A percentile compares a stretch with the other conserved stretches of the same genome.
phyloP scores from a whole-genome alignment of 2,797 vertebrate genomes.

The Alca torda region DNA sequence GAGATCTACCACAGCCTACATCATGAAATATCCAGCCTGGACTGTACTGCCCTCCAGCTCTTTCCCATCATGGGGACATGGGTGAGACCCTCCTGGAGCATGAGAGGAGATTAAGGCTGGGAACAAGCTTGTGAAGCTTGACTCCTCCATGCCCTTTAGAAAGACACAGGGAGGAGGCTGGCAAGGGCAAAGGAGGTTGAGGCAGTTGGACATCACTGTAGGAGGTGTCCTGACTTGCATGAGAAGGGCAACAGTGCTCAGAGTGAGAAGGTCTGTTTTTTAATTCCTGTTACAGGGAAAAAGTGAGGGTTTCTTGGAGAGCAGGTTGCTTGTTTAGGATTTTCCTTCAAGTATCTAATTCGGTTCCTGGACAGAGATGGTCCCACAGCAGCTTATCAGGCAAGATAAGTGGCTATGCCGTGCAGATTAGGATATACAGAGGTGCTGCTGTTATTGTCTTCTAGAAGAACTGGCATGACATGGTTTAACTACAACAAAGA shows the following conservation, averaged over 20 bases:
- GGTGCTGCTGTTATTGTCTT: background rate
- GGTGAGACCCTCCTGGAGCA: background rate
- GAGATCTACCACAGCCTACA: background rate
- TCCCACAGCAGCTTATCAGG: background rate
- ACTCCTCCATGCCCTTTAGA: background rate
- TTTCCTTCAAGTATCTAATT: background rate
- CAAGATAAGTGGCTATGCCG: background rate
- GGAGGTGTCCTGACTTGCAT: background rate
- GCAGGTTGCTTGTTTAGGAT: background rate
- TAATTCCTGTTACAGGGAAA: background rate
- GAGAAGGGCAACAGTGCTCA: background rate
- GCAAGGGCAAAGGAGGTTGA: background rate
- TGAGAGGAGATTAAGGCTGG: background rate
- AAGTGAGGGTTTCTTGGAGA: background rate
- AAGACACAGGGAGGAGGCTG: background rate
- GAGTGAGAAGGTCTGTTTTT: background rate
- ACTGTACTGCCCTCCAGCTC: background rate
- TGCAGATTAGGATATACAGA: background rate
- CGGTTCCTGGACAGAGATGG: background rate
- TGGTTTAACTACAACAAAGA: background rate
- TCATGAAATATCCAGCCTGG: background rate
- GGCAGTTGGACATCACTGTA: background rate
- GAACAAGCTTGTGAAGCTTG: background rate
- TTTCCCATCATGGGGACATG: rapidly evolving
- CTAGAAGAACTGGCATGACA: background rate